Base-by-base conservation (phyloP, 2,888 invertebrate genomes). In the Temnothorax rugatulus region DNA sequence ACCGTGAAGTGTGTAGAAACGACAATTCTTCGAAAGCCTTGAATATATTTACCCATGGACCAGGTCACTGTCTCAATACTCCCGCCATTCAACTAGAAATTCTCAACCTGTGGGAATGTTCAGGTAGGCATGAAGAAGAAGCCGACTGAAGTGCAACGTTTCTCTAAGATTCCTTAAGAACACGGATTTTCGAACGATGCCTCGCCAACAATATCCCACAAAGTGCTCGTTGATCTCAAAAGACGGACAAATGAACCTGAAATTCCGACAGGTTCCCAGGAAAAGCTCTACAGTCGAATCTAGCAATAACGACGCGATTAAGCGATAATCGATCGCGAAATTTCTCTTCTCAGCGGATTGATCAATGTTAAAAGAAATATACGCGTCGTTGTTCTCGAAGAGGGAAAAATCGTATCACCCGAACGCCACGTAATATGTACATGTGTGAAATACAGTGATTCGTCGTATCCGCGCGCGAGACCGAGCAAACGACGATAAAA, bases 11-110 rank as follows among this genome's bases (percentile, higher is more conserved):
- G 63, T 54, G 79, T 75, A 63, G 81, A 74, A 81, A 83, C 75
- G 81, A 66, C 75, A 59, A 82, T 86, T 85, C 82, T 84, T 69
- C 52, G 85, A 85, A 85, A 82, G 63, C 84, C 84, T 84, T 84
- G 84, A 74, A 84, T 66, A 71, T 81, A 61, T 86, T 86, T 84
- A 81, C 84, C 44, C 50, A 79, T 61, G 79, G 83, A 81, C 85
- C 84, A 68, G 84, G 54, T 83, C 83, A 79, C 77, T 85, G 85
- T 88, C 79, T 68, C 82, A 87, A 84, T 79, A 74, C 69, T 50
- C 47, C 47, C 52, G 82, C 81, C 76, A 81, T 73, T 74, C 84
- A 79, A 85, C 85, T 74, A 50, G 71, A 64, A 82, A 83, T 68
- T 21, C 83, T 83, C 68, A 77, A 61, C 68, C 83, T 83, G 69